These are phyloP conservation scores for Pseudomyrmex cubaensis DNA, from an alignment of 1,140 invertebrate species.

Conservation along the genomic window DNA sequence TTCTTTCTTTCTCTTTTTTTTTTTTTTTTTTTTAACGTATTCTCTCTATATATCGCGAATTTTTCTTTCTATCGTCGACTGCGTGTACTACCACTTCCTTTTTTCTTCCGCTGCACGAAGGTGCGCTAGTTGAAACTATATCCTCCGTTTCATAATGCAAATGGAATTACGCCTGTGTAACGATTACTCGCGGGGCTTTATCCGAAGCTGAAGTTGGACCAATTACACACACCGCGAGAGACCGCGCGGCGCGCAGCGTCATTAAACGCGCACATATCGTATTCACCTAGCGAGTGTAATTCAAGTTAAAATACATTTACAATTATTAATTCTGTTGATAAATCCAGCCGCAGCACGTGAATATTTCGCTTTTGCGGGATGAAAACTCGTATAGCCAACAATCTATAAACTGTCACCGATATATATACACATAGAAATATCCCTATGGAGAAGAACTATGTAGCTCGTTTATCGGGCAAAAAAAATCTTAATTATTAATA, in stretches of 20 bases:
- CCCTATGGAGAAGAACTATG: background rate
- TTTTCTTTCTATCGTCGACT: background rate
- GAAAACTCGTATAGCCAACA: background rate
- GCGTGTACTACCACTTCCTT: conserved; percentile 2
- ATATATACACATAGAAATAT: background rate
- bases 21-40: too few species aligned
- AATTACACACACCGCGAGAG: background rate
- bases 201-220: background rate
- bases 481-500: conserved; percentile 55
- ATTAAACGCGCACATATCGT: background rate
- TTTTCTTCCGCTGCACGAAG: background rate
- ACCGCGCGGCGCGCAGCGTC: background rate
- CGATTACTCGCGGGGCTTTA: background rate
- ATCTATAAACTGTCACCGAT: background rate
- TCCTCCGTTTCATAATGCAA: conserved; percentile 1
- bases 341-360: conserved; percentile 14
- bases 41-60: too few species aligned
- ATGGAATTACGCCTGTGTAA: conserved; percentile 17
- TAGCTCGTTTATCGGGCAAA: conserved; percentile 9
- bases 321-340: conserved; percentile 35
- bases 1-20: background rate
- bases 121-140: conserved; percentile 29
- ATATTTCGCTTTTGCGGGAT: background rate
- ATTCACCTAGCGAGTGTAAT: background rate
- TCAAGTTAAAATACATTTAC: conserved; percentile 35